Evolutionary conservation across 2,888 invertebrate species (phyloP).

Genomic region (Netelia inedita): DNA sequence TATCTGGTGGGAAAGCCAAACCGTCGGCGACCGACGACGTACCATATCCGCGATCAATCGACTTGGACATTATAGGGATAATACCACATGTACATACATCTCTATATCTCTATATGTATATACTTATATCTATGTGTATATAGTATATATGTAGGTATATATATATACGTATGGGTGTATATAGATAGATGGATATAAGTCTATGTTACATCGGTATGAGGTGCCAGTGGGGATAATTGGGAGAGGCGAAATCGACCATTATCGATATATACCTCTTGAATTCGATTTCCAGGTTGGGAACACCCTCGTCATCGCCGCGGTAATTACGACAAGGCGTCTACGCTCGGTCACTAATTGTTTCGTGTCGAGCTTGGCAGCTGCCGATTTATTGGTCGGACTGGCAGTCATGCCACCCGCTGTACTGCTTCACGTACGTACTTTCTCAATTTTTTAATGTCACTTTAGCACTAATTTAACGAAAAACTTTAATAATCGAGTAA

Average conservation of each 20-base stretch:
- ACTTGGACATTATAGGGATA: conserved; percentile 5
- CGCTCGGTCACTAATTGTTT: conserved; percentile 98
- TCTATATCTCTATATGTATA: not conserved
- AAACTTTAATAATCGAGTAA: not conserved
- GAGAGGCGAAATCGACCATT: conserved; percentile 24
- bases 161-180: not conserved
- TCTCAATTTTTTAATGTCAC: not conserved
- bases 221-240: not conserved
- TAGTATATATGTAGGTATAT: not conserved
- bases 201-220: not conserved
- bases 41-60: conserved; percentile 33
- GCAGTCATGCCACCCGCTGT: conserved; percentile 99
- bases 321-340: conserved; percentile 93
- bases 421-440: conserved; percentile 78
- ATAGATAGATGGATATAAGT: not conserved
- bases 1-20: conserved; percentile 18
- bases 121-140: not conserved
- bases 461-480: not conserved
- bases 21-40: not conserved
- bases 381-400: conserved; percentile 96
- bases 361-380: conserved; percentile 96
- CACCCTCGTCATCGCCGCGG: conserved; percentile 95
- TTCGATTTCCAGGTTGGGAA: conserved; percentile 89
- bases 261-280: conserved; percentile 41
- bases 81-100: not conserved